These are phyloP conservation scores for Drosophila mulleri DNA, from an alignment of 2,888 invertebrate species.

Conservation along the genomic window DNA sequence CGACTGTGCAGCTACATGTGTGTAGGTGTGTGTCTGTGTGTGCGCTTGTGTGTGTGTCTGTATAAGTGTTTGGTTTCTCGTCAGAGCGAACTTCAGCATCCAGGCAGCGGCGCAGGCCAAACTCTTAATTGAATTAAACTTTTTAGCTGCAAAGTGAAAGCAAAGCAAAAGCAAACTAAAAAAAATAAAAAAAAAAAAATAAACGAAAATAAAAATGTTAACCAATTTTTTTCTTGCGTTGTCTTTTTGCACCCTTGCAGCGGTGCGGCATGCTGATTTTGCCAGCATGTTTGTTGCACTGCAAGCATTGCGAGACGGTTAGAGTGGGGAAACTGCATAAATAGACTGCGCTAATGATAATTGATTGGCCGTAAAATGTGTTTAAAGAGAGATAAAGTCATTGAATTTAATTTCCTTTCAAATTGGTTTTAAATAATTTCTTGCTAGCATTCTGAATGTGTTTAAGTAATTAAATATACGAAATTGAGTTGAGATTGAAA, in stretches of 20 bases:
- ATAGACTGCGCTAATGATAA: neutral
- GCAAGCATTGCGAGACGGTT: neutral
- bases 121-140: conserved; percentile 74
- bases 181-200: conserved; percentile 43
- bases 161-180: conserved; percentile 16
- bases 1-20: conserved; percentile 4
- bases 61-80: conserved; percentile 47
- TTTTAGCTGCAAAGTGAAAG: conserved; percentile 55
- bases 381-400: neutral
- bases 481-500: neutral
- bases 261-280: conserved; percentile 20
- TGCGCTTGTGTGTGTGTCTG: conserved; percentile 2
- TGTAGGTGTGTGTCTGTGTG: conserved; percentile 12
- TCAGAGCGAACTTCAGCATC: conserved; percentile 37
- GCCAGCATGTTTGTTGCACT: conserved; percentile 10
- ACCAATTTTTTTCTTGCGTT: conserved; percentile 28
- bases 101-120: conserved; percentile 48
- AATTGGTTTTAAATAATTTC: neutral
- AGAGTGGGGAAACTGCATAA: neutral
- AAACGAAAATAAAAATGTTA: conserved; percentile 17
- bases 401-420: neutral
- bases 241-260: conserved; percentile 19
- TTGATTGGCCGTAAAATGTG: neutral
- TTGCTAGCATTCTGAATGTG: neutral
- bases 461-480: neutral